phyloP scores from a whole-genome alignment of 2,888 invertebrate genomes.

The Stenchaetothrips biformis region DNA sequence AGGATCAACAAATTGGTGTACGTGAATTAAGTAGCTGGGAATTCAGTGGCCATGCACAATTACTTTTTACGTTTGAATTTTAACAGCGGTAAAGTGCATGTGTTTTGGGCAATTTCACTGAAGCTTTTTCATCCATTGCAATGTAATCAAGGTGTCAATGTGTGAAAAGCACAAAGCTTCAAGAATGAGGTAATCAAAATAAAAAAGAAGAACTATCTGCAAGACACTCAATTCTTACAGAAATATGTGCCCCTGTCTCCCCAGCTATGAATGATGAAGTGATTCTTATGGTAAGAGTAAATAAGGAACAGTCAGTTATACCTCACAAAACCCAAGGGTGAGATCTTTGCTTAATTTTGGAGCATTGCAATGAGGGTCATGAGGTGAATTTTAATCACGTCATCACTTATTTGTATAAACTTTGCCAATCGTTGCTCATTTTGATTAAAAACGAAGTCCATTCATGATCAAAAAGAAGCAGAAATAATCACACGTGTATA shows the following conservation, averaged over 20 bases:
- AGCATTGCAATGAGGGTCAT: too few relatives aligned
- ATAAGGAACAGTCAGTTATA: neutral
- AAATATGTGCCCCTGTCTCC: conserved; percentile 7
- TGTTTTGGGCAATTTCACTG: neutral
- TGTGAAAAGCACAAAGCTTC: neutral
- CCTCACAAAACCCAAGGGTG: neutral
- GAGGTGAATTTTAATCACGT: too few relatives aligned
- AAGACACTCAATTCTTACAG: neutral
- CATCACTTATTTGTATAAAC: too few relatives aligned
- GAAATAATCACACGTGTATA: neutral
- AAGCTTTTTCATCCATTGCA: neutral
- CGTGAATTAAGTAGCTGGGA: neutral
- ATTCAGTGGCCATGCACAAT: neutral
- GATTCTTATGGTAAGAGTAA: neutral
- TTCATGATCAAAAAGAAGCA: too few relatives aligned
- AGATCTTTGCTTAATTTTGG: too few relatives aligned
- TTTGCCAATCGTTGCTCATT: too few relatives aligned
- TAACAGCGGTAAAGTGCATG: neutral
- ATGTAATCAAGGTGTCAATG: neutral
- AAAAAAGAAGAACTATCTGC: neutral
- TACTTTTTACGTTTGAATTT: neutral
- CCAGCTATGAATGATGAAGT: neutral
- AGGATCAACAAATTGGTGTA: neutral
- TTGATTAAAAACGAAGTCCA: too few relatives aligned
- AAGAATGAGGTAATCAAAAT: neutral